Evolutionary conservation across 1,140 invertebrate genomes (phyloP).

Genomic region (Hyposmocoma kahamanoa): DNA sequence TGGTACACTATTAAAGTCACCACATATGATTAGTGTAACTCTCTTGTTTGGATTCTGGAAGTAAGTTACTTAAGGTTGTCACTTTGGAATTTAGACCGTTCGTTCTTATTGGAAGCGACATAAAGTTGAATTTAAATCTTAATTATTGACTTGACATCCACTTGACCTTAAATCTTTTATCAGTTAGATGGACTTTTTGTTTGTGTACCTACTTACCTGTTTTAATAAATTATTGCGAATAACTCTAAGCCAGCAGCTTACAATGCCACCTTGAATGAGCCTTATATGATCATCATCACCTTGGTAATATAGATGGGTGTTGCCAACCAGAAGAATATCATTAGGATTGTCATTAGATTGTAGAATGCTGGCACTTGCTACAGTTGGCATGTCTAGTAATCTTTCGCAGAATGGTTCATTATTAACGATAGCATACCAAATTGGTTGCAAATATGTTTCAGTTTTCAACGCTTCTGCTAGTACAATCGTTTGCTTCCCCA

Average conservation of each 20-base stretch:
- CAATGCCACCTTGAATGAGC: slow-evolving; percentile 82
- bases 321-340: slow-evolving; percentile 83
- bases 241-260: slow-evolving; percentile 74
- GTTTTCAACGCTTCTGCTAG: slow-evolving; percentile 76
- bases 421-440: slow-evolving; percentile 76
- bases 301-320: slow-evolving; percentile 95
- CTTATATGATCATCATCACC: slow-evolving; percentile 91
- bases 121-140: too few relatives aligned
- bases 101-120: too few relatives aligned
- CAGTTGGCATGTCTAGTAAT: slow-evolving; percentile 78
- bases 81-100: too few relatives aligned
- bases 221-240: slow-evolving; percentile 51
- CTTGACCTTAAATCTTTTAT: too few relatives aligned
- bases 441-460: slow-evolving; percentile 71
- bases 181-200: too few relatives aligned
- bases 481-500: slow-evolving; percentile 50
- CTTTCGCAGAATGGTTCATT: slow-evolving; percentile 77
- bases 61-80: too few relatives aligned
- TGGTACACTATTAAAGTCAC: slow-evolving; percentile 92
- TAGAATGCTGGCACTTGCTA: slow-evolving; percentile 77
- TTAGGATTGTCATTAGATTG: slow-evolving; percentile 75
- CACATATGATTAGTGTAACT: slow-evolving; percentile 82
- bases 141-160: too few relatives aligned
- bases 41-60: slow-evolving; percentile 73
- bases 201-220: slow-evolving; percentile 67